Evolutionary conservation across 2,797 vertebrate genomes (phyloP).

Genomic region (Melanotaenia parkinsoni): DNA sequence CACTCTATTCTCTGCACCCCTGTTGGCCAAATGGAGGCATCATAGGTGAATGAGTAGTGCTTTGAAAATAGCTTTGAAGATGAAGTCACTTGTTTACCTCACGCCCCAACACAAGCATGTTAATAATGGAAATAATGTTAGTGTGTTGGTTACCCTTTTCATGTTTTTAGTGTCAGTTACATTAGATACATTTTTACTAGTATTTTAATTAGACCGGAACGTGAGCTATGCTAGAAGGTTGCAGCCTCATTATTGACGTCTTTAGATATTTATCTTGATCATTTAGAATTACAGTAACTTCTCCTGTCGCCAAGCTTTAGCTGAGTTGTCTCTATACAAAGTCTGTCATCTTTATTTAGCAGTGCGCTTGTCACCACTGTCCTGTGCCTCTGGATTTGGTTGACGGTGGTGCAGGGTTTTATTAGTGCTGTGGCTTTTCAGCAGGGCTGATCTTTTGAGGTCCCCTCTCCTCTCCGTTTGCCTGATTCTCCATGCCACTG

Average conservation of each 20-base stretch:
- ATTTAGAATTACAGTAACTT: conserved; percentile 39
- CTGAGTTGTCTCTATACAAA: conserved; percentile 51
- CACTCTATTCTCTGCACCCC: conserved; percentile 68
- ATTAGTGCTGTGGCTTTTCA: conserved; percentile 61
- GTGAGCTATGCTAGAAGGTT: background rate
- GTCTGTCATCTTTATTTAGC: conserved; percentile 70
- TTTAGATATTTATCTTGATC: conserved; percentile 31
- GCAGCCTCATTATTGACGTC: conserved; percentile 27
- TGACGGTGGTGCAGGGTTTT: conserved; percentile 44
- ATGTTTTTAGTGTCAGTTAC: background rate
- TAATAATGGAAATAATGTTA: background rate
- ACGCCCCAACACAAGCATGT: conserved; percentile 6
- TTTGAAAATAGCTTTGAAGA: conserved; percentile 57
- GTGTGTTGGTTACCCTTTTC: background rate
- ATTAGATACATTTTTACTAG: conserved; percentile 2
- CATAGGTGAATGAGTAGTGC: conserved; percentile 41
- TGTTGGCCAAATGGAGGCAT: conserved; percentile 71
- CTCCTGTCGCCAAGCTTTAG: conserved; percentile 35
- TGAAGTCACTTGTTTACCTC: conserved; percentile 46
- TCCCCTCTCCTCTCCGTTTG: conserved; percentile 69
- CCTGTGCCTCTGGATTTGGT: conserved; percentile 58
- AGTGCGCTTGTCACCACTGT: conserved; percentile 35
- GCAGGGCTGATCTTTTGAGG: conserved; percentile 70
- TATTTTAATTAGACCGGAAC: conserved; percentile 5
- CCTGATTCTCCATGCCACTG: conserved; percentile 82